Percentiles rank a stretch among this genome's conserved stretches.
These are phyloP conservation scores for Gadopsis marmoratus DNA, from an alignment of 2,797 vertebrate genomes.

Conservation along the genomic window DNA sequence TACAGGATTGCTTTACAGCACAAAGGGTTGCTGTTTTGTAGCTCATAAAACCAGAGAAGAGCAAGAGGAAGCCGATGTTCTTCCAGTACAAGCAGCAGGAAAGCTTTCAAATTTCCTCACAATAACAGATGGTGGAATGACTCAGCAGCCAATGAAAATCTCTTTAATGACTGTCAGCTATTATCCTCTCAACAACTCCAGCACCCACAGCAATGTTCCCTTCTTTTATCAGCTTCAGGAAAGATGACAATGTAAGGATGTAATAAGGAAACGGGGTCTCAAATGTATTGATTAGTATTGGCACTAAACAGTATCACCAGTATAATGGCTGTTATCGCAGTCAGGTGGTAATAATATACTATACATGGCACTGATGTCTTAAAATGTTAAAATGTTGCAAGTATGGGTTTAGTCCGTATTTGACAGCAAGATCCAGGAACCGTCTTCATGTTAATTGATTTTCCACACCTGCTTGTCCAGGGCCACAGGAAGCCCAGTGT, in stretches of 20 bases:
- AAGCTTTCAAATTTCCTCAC: conserved; percentile 27
- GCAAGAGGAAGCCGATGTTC: neutral
- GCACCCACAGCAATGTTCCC: conserved; percentile 12
- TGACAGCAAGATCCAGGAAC: neutral
- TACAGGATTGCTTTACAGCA: conserved; percentile 13
- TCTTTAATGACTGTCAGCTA: conserved; percentile 41
- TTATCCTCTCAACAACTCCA: conserved; percentile 46
- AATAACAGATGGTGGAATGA: conserved; percentile 57
- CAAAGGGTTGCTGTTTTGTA: conserved; percentile 1
- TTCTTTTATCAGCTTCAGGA: conserved; percentile 26
- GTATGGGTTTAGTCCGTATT: neutral
- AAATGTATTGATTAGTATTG: neutral
- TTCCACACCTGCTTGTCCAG: conserved; percentile 14
- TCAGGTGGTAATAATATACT: neutral
- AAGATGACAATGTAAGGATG: conserved; percentile 3
- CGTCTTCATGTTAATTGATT: neutral
- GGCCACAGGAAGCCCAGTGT: neutral
- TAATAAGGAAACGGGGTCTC: neutral
- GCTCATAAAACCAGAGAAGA: conserved; percentile 27
- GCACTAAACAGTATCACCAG: neutral
- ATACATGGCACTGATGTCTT: neutral
- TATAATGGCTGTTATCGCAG: neutral
- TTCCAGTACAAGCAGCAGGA: conserved; percentile 23
- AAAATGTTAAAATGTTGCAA: conserved; percentile 3
- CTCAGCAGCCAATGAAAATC: conserved; percentile 56